Conservation (phyloP, 2,797 vertebrate genomes). For the Todus mexicanus region DNA sequence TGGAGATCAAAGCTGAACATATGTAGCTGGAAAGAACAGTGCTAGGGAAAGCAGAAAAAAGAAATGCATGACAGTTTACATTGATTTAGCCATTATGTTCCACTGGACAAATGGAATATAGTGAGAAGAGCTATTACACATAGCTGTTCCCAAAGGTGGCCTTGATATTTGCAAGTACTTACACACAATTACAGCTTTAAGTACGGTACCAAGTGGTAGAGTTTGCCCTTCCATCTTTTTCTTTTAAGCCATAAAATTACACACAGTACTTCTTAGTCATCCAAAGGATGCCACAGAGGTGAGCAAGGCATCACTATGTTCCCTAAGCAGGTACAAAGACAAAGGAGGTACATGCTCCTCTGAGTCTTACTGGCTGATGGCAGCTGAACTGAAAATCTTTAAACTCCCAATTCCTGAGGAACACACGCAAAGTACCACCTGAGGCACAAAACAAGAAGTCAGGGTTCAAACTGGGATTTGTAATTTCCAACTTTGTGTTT, state of each 20-base stretch:
- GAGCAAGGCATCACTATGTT: background rate
- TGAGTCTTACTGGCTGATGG: background rate
- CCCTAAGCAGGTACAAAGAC: background rate
- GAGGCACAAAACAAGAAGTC: background rate
- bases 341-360: background rate
- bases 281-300: background rate
- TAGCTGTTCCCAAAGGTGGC: background rate
- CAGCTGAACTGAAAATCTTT: background rate
- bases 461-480: background rate
- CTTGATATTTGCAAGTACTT: conserved; percentile 36
- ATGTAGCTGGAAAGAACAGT: conserved; percentile 25
- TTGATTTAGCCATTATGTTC: conserved; percentile 37
- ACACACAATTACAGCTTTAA: conserved; percentile 11
- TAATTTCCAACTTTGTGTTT: background rate
- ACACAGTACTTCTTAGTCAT: background rate
- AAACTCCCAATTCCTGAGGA: background rate
- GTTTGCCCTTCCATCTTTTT: background rate
- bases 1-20: conserved; percentile 8
- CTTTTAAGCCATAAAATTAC: background rate
- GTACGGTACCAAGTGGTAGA: background rate
- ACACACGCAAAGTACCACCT: background rate
- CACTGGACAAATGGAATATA: background rate
- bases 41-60: conserved; percentile 1
- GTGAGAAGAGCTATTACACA: conserved; percentile 20
- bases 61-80: conserved; percentile 10